phyloP scores from a whole-genome alignment of 2,888 invertebrate genomes.

The Trachelus troglodyta region DNA sequence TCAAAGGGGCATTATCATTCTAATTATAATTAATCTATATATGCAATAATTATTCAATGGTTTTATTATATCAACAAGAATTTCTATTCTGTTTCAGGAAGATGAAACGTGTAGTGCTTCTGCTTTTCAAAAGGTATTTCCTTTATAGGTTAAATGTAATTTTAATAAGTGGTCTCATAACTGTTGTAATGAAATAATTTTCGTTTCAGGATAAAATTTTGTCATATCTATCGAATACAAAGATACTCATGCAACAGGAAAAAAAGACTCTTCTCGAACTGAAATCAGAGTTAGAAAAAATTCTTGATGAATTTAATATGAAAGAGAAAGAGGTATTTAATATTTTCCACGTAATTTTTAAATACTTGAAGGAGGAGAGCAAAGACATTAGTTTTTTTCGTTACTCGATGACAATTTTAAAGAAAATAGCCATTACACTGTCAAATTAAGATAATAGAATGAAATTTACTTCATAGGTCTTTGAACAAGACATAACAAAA shows the following conservation, averaged over 20 bases:
- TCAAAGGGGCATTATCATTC: neutral
- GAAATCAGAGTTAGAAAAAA: slow-evolving; percentile 43
- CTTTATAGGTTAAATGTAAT: neutral
- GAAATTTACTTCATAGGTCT: slow-evolving; percentile 23
- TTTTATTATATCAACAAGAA: neutral
- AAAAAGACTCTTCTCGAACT: slow-evolving; percentile 41
- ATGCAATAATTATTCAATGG: neutral
- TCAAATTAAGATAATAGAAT: neutral
- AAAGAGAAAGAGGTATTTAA: slow-evolving; percentile 36
- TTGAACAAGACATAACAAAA: slow-evolving; percentile 31
- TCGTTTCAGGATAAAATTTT: slow-evolving; percentile 15
- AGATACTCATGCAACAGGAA: slow-evolving; percentile 45
- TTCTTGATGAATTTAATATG: slow-evolving; percentile 38
- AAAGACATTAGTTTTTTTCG: neutral
- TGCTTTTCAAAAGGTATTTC: neutral
- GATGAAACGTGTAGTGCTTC: neutral
- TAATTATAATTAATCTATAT: neutral
- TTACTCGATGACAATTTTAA: neutral
- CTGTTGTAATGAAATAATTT: neutral
- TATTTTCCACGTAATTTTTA: neutral
- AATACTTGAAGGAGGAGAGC: neutral
- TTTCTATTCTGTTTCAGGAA: neutral
- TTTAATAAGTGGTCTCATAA: neutral
- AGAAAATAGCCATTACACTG: neutral
- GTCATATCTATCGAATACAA: slow-evolving; percentile 40